Base-by-base conservation (phyloP, 2,888 invertebrate genomes). In the Tetrapedia diversipes region DNA sequence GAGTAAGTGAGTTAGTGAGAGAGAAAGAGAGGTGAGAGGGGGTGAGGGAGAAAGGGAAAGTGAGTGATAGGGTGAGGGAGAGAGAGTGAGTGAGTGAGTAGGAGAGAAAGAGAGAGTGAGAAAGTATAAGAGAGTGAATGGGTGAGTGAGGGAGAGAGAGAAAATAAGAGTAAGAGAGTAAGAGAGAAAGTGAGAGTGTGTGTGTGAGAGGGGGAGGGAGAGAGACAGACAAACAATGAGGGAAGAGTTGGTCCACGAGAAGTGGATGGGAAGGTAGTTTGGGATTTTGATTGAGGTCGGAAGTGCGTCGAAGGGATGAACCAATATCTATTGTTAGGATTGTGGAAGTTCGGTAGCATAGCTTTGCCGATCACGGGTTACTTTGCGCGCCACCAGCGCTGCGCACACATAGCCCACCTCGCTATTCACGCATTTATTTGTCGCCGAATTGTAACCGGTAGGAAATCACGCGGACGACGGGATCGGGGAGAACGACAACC, bases 271-370 rank as follows among this genome's bases (percentile, higher is more conserved):
- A 73, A 73, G 71, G 69, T 68, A 83, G 69, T 77, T 81, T 51
- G 68, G 67, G 73, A 77, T 77, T 80, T 78, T 77, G 76, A 83
- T 81, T 72, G 69, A 78, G 71, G 66, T 68, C 67, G 76, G 66
- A 66, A 77, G 59, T 74, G 70, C 70, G 80, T 78, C 70, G 66
- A 84, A 70, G 57, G 73, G 84, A 73, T 77, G 75, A 77, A 80
- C 77, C 82, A 82, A 81, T 81, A 81, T 81, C 79, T 64, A 79
- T 79, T 83, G 83, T 80, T 75, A 43, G 61, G 71, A 51, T 51
- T 53, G 39, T 68, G 49, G 70, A 79, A 75, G 51, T 77, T 70
- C 34, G 45, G 45, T 64, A 34, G 27, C 60, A 61, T 60, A 66
- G 63, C 41, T 61, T 67, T 56, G 59, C 43, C 63, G 64, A 80